Evolutionary conservation across 2,113 vertebrate species (phyloP), one percentile per base, ranked within the genome.

Genomic region (Chaetorhynchus papuensis): DNA sequence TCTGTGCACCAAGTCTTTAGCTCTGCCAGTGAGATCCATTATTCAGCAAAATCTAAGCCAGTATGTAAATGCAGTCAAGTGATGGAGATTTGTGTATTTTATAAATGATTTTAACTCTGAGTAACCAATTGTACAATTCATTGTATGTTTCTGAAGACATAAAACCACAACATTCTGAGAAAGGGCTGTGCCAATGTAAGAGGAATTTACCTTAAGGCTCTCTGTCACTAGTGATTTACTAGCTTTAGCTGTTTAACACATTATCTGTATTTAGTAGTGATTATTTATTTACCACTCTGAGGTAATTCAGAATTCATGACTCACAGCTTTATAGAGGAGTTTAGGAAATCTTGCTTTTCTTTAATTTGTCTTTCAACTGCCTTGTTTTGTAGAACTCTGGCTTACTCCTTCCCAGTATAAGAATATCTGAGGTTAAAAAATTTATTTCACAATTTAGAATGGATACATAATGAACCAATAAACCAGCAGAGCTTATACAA

Each of bases 211-310:
- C 96, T 97, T 97, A 96, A 97, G 96, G 96, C 94, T 96, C 87
- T 97, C 96, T 97, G 97, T 98, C 97, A 97, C 94, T 95, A 94
- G 97, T 98, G 97, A 97, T 98, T 98, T 97, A 96, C 93, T 98
- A 98, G 95, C 74, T 92, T 95, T 98, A 97, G 97, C 93, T 96
- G 90, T 97, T 98, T 98, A 98, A 98, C 96, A 97, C 96, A 96
- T 98, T 97, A 97, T 97, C 96, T 97, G 89, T 94, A 97, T 95
- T 98, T 97, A 98, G 97, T 97, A 96, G 96, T 95, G 93, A 97
- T 96, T 97, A 97, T 98, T 98, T 98, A 98, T 98, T 98, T 97
- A 97, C 95, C 96, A 97, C 91, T 94, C 92, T 84, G 76, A 97
- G 87, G 83, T 98, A 97, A 97, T 97, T 97, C 94, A 97, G 96